These are phyloP conservation scores for Austrofundulus limnaeus DNA, from an alignment of 2,113 vertebrate genomes.

Conservation along the genomic window DNA sequence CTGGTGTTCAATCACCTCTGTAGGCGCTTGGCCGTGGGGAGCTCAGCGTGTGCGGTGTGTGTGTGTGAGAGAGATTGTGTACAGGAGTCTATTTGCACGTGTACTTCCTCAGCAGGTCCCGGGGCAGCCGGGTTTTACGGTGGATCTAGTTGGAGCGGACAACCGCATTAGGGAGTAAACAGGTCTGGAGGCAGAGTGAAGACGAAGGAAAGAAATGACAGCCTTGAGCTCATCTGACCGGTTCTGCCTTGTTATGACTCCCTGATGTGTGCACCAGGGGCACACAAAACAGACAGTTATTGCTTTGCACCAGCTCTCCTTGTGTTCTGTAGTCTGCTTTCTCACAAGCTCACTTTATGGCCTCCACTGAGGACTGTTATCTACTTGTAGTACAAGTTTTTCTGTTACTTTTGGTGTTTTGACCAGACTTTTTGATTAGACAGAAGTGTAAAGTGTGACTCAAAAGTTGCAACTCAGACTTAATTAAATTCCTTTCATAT, in stretches of 20 bases:
- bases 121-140: constrained; percentile 50
- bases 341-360: constrained; percentile 59
- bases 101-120: constrained; percentile 47
- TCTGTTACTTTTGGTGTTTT: constrained; percentile 17
- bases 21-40: constrained; percentile 45
- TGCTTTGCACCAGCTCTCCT: constrained; percentile 62
- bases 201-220: constrained; percentile 72
- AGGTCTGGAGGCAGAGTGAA: constrained; percentile 65
- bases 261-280: constrained; percentile 65
- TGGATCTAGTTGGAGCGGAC: constrained; percentile 61
- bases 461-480: neutral
- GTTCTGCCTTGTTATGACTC: constrained; percentile 71
- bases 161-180: constrained; percentile 63
- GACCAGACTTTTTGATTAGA: constrained; percentile 19
- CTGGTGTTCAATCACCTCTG: constrained; percentile 70
- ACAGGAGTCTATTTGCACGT: constrained; percentile 15
- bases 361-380: constrained; percentile 44
- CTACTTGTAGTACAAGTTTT: constrained; percentile 22
- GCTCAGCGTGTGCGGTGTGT: constrained; percentile 34
- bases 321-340: constrained; percentile 54
- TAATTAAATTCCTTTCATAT: neutral
- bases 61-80: constrained; percentile 7
- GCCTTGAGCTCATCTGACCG: constrained; percentile 69
- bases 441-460: neutral
- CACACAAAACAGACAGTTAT: constrained; percentile 70